These are phyloP conservation scores for Clanis bilineata DNA, from an alignment of 2,888 invertebrate species.

Conservation along the genomic window DNA sequence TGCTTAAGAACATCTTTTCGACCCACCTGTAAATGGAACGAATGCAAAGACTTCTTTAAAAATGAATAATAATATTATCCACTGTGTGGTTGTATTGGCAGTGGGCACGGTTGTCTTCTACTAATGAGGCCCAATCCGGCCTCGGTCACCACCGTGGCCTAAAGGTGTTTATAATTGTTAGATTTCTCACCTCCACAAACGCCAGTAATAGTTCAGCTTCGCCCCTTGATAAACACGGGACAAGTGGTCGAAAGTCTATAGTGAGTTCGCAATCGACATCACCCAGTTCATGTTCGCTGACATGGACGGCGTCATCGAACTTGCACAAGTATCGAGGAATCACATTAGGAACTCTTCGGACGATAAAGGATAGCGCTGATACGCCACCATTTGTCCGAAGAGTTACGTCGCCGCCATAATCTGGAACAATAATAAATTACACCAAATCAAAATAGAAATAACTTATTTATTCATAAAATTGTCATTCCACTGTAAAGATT, in stretches of 20 bases:
- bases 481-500: too few species aligned
- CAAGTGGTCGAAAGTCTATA: constrained; percentile 81
- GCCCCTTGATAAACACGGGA: constrained; percentile 84
- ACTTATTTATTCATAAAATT: too few species aligned
- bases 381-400: constrained; percentile 90
- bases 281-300: constrained; percentile 92
- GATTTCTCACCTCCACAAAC: constrained; percentile 89
- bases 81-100: too few species aligned
- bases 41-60: too few species aligned
- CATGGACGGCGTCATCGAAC: constrained; percentile 88
- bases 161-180: too few species aligned
- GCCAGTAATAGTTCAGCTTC: constrained; percentile 87
- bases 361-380: constrained; percentile 90
- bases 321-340: constrained; percentile 87
- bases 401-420: constrained; percentile 91
- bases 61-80: too few species aligned
- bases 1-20: constrained; percentile 90
- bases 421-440: constrained; percentile 52
- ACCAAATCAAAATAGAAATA: too few species aligned
- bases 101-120: too few species aligned
- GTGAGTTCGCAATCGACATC: constrained; percentile 93
- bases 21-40: constrained; percentile 80
- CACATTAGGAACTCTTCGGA: constrained; percentile 92
- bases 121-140: too few species aligned
- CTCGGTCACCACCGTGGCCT: too few species aligned